phyloP scores from a whole-genome alignment of 2,888 invertebrate species.

The Iphiclides podalirius region DNA sequence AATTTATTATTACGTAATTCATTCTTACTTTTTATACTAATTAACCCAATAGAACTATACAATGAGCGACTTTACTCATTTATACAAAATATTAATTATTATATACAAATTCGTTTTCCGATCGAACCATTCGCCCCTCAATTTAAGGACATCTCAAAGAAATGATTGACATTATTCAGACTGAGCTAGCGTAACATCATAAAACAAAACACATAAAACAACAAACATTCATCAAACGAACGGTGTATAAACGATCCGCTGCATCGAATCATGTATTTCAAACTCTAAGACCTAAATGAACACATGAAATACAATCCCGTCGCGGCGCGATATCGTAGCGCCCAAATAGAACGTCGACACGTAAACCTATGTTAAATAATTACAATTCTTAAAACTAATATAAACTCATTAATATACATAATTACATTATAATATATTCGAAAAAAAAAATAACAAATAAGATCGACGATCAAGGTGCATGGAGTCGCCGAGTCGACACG shows the following conservation, averaged over 20 bases:
- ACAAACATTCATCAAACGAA: constrained; percentile 69
- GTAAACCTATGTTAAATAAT: constrained; percentile 69
- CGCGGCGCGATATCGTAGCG: constrained; percentile 49
- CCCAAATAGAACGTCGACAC: constrained; percentile 50
- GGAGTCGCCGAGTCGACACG: constrained; percentile 19
- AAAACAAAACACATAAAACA: constrained; percentile 73
- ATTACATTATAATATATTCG: constrained; percentile 75
- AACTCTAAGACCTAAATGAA: constrained; percentile 77
- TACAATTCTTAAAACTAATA: constrained; percentile 74
- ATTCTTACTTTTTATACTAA: constrained; percentile 20
- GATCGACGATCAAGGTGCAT: constrained; percentile 48
- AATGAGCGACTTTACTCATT: constrained; percentile 27
- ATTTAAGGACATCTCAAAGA: constrained; percentile 53
- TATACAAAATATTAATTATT: constrained; percentile 34
- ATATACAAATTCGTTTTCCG: constrained; percentile 35
- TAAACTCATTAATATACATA: constrained; percentile 79
- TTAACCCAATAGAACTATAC: constrained; percentile 31
- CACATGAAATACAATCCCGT: constrained; percentile 75
- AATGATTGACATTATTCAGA: constrained; percentile 79
- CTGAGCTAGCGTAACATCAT: constrained; percentile 65
- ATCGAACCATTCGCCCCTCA: constrained; percentile 33
- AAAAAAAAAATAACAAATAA: constrained; percentile 64
- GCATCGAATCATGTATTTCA: constrained; percentile 65
- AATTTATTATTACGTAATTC: constrained; percentile 17
- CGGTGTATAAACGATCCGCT: constrained; percentile 58